Evolutionary conservation across 2,888 invertebrate species (phyloP).

Genomic region (Nomada flava): DNA sequence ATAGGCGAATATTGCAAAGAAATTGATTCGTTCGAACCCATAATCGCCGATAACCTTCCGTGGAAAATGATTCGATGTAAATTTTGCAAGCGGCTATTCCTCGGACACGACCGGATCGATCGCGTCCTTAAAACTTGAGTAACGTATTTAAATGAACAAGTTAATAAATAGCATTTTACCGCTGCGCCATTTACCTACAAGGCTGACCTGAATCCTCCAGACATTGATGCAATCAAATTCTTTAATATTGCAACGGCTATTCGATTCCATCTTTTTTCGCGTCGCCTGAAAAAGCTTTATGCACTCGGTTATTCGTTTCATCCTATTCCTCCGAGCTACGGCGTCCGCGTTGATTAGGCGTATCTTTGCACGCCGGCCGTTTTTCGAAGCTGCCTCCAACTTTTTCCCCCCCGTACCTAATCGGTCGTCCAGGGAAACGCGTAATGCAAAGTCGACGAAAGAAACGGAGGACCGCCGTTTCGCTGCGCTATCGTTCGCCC

Average conservation of each 20-base stretch:
- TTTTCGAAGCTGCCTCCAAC: neutral
- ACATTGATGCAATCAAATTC: conserved; percentile 42
- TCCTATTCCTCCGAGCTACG: too few species aligned
- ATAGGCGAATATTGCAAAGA: too few species aligned
- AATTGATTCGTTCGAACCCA: too few species aligned
- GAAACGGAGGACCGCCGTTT: too few species aligned
- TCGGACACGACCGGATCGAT: neutral
- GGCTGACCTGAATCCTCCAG: conserved; percentile 46
- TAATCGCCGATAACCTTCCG: neutral
- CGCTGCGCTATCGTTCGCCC: neutral
- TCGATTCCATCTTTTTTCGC: conserved; percentile 25
- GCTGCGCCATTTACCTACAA: conserved; percentile 24
- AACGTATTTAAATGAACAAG: conserved; percentile 34
- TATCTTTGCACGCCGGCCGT: neutral
- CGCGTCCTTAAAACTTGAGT: neutral
- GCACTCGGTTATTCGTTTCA: conserved; percentile 20
- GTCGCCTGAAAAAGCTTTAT: conserved; percentile 3
- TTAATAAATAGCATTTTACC: conserved; percentile 48
- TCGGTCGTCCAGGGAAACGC: too few species aligned
- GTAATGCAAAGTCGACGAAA: too few species aligned
- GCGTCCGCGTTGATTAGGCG: neutral
- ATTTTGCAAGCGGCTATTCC: too few species aligned
- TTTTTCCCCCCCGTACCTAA: too few species aligned
- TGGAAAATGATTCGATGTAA: neutral
- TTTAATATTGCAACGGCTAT: conserved; percentile 40